Evolutionary conservation across 2,888 invertebrate genomes (phyloP).

Genomic region (Catotricha subobsoleta): DNA sequence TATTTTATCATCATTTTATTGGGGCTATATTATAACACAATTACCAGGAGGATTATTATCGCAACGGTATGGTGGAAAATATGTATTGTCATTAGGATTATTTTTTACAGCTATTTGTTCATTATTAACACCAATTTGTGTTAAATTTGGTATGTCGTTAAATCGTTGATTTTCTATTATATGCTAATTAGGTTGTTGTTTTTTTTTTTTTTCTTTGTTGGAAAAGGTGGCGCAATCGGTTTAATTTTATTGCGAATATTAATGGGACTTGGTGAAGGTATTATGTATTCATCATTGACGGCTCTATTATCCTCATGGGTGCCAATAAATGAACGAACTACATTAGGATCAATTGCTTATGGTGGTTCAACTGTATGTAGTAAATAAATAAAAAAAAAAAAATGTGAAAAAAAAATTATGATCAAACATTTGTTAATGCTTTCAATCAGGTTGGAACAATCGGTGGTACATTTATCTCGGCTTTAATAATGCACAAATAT

Average conservation of each 20-base stretch:
- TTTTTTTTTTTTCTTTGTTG: background rate
- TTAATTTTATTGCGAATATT: slow-evolving; percentile 1
- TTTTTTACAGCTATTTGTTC: background rate
- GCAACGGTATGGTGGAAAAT: slow-evolving; percentile 3
- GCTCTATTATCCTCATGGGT: background rate
- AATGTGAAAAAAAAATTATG: background rate
- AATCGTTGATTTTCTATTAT: background rate
- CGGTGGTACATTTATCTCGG: slow-evolving; percentile 1
- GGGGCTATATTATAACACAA: slow-evolving; percentile 3
- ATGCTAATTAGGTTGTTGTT: background rate
- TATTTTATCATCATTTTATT: slow-evolving; percentile 1
- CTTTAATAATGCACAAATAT: background rate
- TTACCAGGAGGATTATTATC: background rate
- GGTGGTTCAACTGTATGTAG: slow-evolving; percentile 3
- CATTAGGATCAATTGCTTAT: slow-evolving; percentile 1
- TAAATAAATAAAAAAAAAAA: background rate
- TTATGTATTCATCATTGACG: background rate
- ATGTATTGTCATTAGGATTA: background rate
- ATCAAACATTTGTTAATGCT: background rate
- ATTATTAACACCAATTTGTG: background rate
- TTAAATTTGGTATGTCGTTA: background rate
- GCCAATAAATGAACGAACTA: slow-evolving; percentile 1
- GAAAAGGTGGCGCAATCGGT: background rate
- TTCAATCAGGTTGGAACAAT: slow-evolving; percentile 1
- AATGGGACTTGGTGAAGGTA: slow-evolving; percentile 1